Evolutionary conservation across 2,888 invertebrate species (phyloP).

Genomic region (Serrognathus titanus): DNA sequence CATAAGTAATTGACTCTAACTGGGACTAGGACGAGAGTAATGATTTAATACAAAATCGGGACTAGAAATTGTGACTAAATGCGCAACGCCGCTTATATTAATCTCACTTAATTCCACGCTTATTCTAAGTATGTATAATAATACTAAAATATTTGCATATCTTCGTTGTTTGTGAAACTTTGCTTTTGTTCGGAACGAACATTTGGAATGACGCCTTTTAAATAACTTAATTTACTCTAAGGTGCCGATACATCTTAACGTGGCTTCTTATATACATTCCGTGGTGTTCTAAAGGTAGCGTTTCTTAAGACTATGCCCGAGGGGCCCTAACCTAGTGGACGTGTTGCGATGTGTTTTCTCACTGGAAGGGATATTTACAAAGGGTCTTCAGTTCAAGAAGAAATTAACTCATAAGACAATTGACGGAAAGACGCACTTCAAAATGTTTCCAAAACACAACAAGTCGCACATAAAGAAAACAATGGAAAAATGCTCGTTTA

Average conservation of each 20-base stretch:
- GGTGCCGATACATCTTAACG: conserved; percentile 37
- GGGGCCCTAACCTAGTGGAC: conserved; percentile 49
- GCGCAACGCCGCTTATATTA: conserved; percentile 23
- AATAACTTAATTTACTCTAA: conserved; percentile 32
- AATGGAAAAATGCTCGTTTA: no score
- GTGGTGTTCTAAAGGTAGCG: conserved; percentile 44
- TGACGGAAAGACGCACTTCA: conserved; percentile 33
- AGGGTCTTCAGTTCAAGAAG: no score
- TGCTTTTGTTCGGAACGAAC: conserved; percentile 41
- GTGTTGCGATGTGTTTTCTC: conserved; percentile 49
- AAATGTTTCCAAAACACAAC: conserved; percentile 33
- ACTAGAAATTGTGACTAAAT: conserved; percentile 45
- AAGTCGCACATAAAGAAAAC: no score
- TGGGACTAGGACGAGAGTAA: conserved; percentile 42
- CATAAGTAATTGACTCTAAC: conserved; percentile 47
- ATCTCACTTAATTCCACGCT: conserved; percentile 39
- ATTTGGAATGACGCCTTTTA: conserved; percentile 25
- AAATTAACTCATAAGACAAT: no score
- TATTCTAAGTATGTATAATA: conserved; percentile 38
- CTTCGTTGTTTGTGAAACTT: conserved; percentile 52
- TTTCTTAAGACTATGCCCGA: conserved; percentile 37
- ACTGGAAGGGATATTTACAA: conserved; percentile 29
- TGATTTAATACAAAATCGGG: conserved; percentile 32
- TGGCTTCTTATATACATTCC: conserved; percentile 34
- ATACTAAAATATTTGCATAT: conserved; percentile 44